phyloP scores from a whole-genome alignment of 2,113 vertebrate genomes.

The Xiphophorus hellerii region DNA sequence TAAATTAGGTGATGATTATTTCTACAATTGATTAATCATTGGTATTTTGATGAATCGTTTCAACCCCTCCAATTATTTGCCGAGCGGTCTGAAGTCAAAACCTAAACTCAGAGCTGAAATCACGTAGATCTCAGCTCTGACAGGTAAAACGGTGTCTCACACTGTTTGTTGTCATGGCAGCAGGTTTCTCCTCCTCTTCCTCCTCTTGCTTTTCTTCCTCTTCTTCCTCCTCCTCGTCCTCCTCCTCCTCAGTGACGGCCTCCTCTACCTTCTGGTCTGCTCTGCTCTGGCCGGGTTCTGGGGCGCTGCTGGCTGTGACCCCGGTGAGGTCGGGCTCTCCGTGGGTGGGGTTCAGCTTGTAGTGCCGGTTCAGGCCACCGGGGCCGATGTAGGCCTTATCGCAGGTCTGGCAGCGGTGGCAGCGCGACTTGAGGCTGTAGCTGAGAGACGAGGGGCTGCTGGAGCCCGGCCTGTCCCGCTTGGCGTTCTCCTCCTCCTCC shows the following conservation, averaged over 20 bases:
- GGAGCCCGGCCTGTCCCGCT: not conserved
- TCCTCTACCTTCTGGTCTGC: conserved; percentile 38
- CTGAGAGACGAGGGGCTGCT: conserved; percentile 32
- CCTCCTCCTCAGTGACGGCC: conserved; percentile 8
- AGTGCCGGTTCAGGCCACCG: conserved; percentile 93
- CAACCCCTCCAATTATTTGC: too few relatives aligned
- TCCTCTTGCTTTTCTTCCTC: conserved; percentile 22
- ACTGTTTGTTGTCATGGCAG: conserved; percentile 24
- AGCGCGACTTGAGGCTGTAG: conserved; percentile 84
- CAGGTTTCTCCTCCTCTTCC: conserved; percentile 28
- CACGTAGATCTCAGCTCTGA: conserved; percentile 1
- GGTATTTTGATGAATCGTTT: too few relatives aligned
- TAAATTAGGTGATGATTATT: too few relatives aligned
- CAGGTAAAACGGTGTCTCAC: conserved; percentile 28
- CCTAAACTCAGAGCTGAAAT: too few relatives aligned
- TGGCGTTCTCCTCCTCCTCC: conserved; percentile 86
- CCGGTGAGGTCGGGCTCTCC: conserved; percentile 67
- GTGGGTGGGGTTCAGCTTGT: conserved; percentile 90
- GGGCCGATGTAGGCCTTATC: conserved; percentile 94
- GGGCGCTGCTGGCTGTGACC: not conserved
- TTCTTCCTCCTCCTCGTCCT: not conserved
- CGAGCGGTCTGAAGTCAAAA: too few relatives aligned
- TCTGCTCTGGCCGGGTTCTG: not conserved
- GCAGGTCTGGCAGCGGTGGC: conserved; percentile 88
- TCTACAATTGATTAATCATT: too few relatives aligned